Percentiles rank a stretch among this genome's conserved stretches.
Evolutionary conservation across 2,113 vertebrate genomes (phyloP).

Genomic region (Antennarius striatus): DNA sequence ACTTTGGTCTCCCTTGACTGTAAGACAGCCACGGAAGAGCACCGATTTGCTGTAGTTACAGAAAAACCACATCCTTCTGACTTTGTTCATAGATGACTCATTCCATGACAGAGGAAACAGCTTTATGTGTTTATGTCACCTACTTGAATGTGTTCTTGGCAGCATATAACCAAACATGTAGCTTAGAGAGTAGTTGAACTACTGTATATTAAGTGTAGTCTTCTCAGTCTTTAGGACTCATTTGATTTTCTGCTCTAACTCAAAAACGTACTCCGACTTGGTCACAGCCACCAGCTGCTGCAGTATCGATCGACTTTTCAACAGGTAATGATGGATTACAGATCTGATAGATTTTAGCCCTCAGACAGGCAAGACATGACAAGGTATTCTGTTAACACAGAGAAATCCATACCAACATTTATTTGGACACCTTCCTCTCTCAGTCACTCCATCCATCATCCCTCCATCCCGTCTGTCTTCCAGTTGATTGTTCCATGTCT

Average conservation of each 20-base stretch:
- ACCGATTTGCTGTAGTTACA: too few species aligned
- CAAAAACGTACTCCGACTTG: conserved; percentile 25
- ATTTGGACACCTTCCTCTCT: conserved; percentile 18
- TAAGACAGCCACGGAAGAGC: too few species aligned
- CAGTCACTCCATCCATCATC: conserved; percentile 35
- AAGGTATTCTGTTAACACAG: conserved; percentile 53
- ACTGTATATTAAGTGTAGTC: background rate
- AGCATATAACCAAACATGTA: too few species aligned
- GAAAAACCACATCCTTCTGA: too few species aligned
- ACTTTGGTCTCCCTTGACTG: too few species aligned
- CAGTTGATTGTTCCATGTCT: background rate
- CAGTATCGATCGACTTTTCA: conserved; percentile 40
- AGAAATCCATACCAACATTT: conserved; percentile 46
- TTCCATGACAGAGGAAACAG: too few species aligned
- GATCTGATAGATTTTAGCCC: conserved; percentile 48
- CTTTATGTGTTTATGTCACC: too few species aligned
- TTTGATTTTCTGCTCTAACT: conserved; percentile 4
- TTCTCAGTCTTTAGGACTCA: conserved; percentile 8
- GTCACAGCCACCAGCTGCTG: conserved; percentile 3
- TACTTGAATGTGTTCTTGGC: too few species aligned
- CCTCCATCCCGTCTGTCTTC: conserved; percentile 2
- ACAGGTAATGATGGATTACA: conserved; percentile 49
- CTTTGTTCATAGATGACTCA: too few species aligned
- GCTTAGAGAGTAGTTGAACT: too few species aligned
- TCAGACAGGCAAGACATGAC: conserved; percentile 41